phyloP scores from a whole-genome alignment of 2,888 invertebrate species.

The Epistrophe grossulariae region DNA sequence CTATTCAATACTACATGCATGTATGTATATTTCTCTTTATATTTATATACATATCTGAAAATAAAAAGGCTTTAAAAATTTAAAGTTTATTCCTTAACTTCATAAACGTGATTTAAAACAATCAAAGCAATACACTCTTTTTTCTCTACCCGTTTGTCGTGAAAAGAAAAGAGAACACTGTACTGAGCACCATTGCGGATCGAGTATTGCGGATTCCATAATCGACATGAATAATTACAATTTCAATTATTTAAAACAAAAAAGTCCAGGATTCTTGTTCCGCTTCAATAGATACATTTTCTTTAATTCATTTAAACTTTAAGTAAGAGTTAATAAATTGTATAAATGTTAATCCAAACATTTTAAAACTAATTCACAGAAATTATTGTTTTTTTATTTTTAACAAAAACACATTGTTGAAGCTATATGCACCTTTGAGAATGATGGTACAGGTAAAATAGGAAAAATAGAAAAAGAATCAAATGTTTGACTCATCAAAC shows the following conservation, averaged over 20 bases:
- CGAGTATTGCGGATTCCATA: too few species aligned
- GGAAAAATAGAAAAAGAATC: neutral
- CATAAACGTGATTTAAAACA: neutral
- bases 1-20: too few species aligned
- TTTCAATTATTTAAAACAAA: neutral
- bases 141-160: too few species aligned
- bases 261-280: conserved; percentile 14
- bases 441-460: neutral
- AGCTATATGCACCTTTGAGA: neutral
- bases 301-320: neutral
- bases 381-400: too few species aligned
- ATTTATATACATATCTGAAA: too few species aligned
- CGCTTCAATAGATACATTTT: neutral
- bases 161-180: too few species aligned
- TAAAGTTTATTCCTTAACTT: neutral
- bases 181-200: too few species aligned
- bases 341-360: neutral
- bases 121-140: neutral
- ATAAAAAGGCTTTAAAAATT: too few species aligned
- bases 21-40: too few species aligned
- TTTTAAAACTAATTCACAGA: neutral
- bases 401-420: neutral
- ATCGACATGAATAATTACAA: neutral
- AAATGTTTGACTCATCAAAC: neutral
- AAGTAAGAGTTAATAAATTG: neutral